phyloP scores from a whole-genome alignment of 2,888 invertebrate genomes.

The Dione vanillae region DNA sequence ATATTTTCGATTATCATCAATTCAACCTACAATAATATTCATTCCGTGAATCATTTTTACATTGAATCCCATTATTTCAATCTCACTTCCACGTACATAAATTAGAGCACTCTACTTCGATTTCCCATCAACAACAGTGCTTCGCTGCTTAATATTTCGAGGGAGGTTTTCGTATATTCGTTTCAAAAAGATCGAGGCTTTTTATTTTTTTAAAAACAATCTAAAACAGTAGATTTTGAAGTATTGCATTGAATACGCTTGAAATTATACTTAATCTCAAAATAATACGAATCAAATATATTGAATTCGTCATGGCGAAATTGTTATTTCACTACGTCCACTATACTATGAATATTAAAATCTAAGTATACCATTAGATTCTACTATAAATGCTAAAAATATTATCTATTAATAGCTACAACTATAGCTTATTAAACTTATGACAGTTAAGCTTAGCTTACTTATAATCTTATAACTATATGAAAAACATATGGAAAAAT shows the following conservation, averaged over 20 bases:
- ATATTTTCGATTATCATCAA: too few species aligned
- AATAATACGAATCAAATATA: too few species aligned
- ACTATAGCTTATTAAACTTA: too few species aligned
- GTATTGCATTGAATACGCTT: constrained; percentile 18
- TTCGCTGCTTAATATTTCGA: constrained; percentile 25
- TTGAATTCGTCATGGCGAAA: too few species aligned
- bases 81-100: background rate
- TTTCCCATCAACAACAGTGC: constrained; percentile 18
- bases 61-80: background rate
- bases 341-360: too few species aligned
- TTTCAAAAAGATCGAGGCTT: constrained; percentile 34
- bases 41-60: background rate
- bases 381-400: too few species aligned
- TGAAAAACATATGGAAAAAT: too few species aligned
- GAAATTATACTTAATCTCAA: background rate
- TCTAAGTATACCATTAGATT: too few species aligned
- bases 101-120: constrained; percentile 20
- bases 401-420: too few species aligned
- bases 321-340: too few species aligned
- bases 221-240: constrained; percentile 27
- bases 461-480: too few species aligned
- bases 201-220: constrained; percentile 40
- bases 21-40: background rate
- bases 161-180: constrained; percentile 26
- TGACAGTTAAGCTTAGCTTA: too few species aligned